phyloP scores from a whole-genome alignment of 2,113 vertebrate species.

The Asarcornis scutulata region DNA sequence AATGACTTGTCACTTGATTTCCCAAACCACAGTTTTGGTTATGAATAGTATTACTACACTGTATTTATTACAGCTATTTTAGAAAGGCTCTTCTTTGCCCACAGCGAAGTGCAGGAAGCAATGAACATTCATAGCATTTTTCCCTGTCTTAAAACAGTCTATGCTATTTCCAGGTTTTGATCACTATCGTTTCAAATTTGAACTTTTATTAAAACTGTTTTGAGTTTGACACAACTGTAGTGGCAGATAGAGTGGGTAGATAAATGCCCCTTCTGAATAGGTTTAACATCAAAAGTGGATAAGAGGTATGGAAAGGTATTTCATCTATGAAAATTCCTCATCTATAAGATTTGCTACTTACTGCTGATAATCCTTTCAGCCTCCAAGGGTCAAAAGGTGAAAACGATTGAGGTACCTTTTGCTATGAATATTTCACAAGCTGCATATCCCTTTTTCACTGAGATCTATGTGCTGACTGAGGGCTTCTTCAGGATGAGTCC shows the following conservation, averaged over 20 bases:
- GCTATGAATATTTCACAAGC: slow-evolving; percentile 88
- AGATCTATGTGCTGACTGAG: slow-evolving; percentile 85
- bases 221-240: slow-evolving; percentile 51
- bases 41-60: not conserved
- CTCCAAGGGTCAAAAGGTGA: slow-evolving; percentile 86
- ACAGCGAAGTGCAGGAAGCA: not conserved
- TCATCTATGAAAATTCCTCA: slow-evolving; percentile 63
- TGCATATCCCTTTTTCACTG: slow-evolving; percentile 84
- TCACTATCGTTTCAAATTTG: slow-evolving; percentile 63
- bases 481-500: slow-evolving; percentile 91
- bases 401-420: slow-evolving; percentile 79
- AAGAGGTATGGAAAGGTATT: slow-evolving; percentile 24
- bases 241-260: slow-evolving; percentile 65
- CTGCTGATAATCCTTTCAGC: slow-evolving; percentile 50
- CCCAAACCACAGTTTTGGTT: slow-evolving; percentile 10
- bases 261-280: slow-evolving; percentile 63
- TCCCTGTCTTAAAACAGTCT: slow-evolving; percentile 33
- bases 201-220: slow-evolving; percentile 72
- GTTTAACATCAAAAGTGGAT: slow-evolving; percentile 66
- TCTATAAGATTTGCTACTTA: slow-evolving; percentile 65
- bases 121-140: not conserved
- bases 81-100: not conserved
- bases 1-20: slow-evolving; percentile 47
- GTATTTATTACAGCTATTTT: slow-evolving; percentile 27
- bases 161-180: slow-evolving; percentile 52